Base-by-base conservation (phyloP, 2,888 invertebrate genomes). In the Diarsia rubi region DNA sequence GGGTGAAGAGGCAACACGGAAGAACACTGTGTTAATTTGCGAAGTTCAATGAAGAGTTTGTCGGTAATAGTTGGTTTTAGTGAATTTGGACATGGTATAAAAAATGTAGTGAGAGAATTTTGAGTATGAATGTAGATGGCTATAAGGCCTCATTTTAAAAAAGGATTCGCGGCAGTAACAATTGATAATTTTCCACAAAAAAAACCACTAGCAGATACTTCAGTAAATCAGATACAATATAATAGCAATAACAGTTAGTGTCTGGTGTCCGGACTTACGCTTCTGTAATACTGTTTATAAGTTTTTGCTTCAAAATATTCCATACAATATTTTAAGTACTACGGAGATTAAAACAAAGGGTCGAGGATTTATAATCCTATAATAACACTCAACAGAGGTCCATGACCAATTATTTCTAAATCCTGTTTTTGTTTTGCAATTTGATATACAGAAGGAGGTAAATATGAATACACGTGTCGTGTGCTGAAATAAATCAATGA, bases 261-360 rank as follows among this genome's bases (percentile, higher is more conserved):
- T 24, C 54, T 6, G 16, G 57, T 57, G 2, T 3, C 24, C 24
- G 8, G 8, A 27, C 16, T 69, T 19, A 45, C 19, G 8, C 12
- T 11, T 6, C n/a, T 45, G 21, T 9, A 16, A 9, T 24, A 62
- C 24, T 16, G 14, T 16, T 70, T 27, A 9, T 12, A 44, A 54
- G 24, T 71, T 45, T 57, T 71, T 24, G 19, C 19, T 60, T 47
- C 21, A 16, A 27, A 73, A 73, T 73, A n/a, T 42, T 49, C 9
- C 6, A 27, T 42, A n/a, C n/a, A 60, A 60, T 73, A 72, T 57
- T 27, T 21, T 49, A 60, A 11, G 27, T 44, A 14, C 74, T 27
- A n/a, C 21, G 12, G 31, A 16, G 49, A 37, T 74, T 74, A 45
- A 21, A 16, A 21, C 31, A 44, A n/a, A 37, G 60, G 24, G n/a